Conservation (phyloP, 2,888 invertebrate genomes). For the Eupithecia exiguata region DNA sequence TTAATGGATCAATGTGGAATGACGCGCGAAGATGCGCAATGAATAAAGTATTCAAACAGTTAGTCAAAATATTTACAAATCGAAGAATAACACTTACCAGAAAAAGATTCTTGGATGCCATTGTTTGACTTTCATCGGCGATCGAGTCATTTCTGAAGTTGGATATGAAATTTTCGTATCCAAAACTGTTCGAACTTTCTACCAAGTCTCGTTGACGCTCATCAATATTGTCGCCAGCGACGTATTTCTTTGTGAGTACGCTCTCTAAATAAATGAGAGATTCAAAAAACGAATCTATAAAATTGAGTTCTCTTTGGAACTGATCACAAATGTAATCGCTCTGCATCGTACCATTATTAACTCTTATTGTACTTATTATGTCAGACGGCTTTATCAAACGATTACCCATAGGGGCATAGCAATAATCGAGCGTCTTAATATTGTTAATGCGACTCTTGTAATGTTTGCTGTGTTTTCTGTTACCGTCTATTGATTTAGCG, state of each 20-base stretch:
- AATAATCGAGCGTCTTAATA: constrained; percentile 61
- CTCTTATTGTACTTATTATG: constrained; percentile 74
- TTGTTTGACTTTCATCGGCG: constrained; percentile 73
- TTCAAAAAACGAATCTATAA: constrained; percentile 80
- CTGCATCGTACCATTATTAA: constrained; percentile 65
- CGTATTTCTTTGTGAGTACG: constrained; percentile 64
- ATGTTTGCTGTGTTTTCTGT: constrained; percentile 42
- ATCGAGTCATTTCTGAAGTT: constrained; percentile 68
- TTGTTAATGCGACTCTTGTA: constrained; percentile 55
- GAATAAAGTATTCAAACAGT: constrained; percentile 41
- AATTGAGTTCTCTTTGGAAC: constrained; percentile 77
- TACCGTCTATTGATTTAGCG: constrained; percentile 39
- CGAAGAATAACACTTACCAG: constrained; percentile 76
- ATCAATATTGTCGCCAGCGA: constrained; percentile 59
- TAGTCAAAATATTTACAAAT: constrained; percentile 67
- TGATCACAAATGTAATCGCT: constrained; percentile 73
- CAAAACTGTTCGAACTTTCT: constrained; percentile 59
- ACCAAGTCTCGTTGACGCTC: constrained; percentile 52
- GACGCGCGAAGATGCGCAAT: constrained; percentile 42
- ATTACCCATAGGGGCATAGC: constrained; percentile 59
- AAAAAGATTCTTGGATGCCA: constrained; percentile 80
- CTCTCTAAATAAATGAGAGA: constrained; percentile 76
- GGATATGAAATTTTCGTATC: constrained; percentile 66
- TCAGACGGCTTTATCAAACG: constrained; percentile 78
- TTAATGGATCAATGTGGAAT: constrained; percentile 37